These are phyloP conservation scores for Allolobophora icterica DNA, from an alignment of 2,888 invertebrate genomes.

Conservation along the genomic window DNA sequence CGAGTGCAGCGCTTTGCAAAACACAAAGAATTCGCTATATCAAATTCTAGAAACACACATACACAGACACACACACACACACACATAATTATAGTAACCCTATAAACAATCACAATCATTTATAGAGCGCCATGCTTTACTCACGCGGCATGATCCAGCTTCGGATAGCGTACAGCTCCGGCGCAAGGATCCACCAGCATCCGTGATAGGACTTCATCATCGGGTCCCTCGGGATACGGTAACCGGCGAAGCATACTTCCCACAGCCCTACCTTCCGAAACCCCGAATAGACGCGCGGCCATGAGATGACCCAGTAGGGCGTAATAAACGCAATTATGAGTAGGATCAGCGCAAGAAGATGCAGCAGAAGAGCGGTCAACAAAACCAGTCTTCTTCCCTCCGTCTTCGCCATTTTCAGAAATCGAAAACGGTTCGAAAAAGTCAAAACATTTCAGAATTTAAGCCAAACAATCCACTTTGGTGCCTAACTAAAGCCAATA, in stretches of 20 bases:
- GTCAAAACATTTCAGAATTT: slow-evolving; percentile 24
- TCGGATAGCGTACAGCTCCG: slow-evolving; percentile 44
- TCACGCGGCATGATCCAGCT: slow-evolving; percentile 51
- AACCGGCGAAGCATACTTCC: slow-evolving; percentile 51
- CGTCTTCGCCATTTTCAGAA: slow-evolving; percentile 20
- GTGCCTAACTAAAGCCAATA: neutral
- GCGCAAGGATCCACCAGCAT: slow-evolving; percentile 54
- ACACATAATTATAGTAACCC: too few relatives aligned
- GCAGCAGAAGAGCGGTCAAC: slow-evolving; percentile 36
- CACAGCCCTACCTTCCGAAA: slow-evolving; percentile 72
- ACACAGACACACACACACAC: too few relatives aligned
- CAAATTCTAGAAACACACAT: too few relatives aligned
- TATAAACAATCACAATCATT: neutral
- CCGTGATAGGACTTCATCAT: slow-evolving; percentile 51
- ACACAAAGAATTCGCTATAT: too few relatives aligned
- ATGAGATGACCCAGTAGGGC: slow-evolving; percentile 90
- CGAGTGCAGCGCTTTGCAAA: too few relatives aligned
- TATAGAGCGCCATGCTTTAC: slow-evolving; percentile 25
- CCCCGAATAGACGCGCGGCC: slow-evolving; percentile 73
- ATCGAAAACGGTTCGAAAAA: neutral
- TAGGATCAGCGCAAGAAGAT: slow-evolving; percentile 73
- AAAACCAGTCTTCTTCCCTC: slow-evolving; percentile 42
- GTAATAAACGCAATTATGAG: slow-evolving; percentile 89
- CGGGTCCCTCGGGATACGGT: slow-evolving; percentile 47
- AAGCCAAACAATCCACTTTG: neutral